phyloP scores from a whole-genome alignment of 2,797 vertebrate genomes.

The Toxotes lorentzi region DNA sequence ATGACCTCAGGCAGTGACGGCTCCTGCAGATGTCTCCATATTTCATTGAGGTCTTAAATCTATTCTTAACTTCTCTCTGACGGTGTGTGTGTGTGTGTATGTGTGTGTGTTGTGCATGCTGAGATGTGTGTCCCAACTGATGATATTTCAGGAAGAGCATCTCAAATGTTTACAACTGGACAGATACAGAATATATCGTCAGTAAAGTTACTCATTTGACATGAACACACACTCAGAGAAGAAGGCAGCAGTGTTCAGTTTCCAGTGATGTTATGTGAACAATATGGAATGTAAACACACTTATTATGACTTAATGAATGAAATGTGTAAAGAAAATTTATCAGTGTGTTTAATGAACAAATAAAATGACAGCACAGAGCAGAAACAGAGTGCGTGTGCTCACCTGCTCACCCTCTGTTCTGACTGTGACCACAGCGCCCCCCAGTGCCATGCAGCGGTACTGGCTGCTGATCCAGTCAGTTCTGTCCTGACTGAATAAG shows the following conservation, averaged over 20 bases:
- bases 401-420: constrained; percentile 63
- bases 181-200: constrained; percentile 13
- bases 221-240: too few species aligned
- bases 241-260: neutral
- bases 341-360: neutral
- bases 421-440: constrained; percentile 54
- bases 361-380: neutral
- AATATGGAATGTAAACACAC: neutral
- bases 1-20: constrained; percentile 28
- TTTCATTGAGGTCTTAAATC: constrained; percentile 51
- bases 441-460: constrained; percentile 66
- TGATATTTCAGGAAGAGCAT: constrained; percentile 21
- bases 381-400: neutral
- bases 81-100: neutral
- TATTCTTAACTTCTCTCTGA: constrained; percentile 58
- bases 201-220: neutral
- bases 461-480: constrained; percentile 66
- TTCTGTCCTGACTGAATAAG: constrained; percentile 51
- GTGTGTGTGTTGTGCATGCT: constrained; percentile 3
- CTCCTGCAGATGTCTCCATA: constrained; percentile 37
- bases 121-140: neutral
- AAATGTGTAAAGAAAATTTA: neutral
- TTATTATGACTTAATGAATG: too few species aligned
- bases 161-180: constrained; percentile 37
- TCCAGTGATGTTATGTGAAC: neutral